Percentiles rank a stretch among this genome's conserved stretches.
These are phyloP conservation scores for Anguilla obscura DNA, from an alignment of 2,797 vertebrate genomes.

Conservation along the genomic window DNA sequence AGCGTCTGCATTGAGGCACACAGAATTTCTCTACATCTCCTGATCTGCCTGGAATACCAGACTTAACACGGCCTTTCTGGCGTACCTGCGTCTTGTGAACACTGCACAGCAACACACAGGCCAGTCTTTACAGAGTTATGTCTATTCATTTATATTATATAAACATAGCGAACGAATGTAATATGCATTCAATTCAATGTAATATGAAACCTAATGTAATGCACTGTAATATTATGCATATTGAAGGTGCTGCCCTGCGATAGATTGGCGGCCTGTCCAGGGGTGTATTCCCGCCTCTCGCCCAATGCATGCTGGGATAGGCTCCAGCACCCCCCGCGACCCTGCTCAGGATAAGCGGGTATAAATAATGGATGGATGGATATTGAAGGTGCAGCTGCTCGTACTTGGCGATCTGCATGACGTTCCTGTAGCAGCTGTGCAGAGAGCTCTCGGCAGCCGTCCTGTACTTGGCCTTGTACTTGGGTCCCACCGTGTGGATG, in stretches of 20 bases:
- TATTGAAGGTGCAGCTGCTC: conserved; percentile 35
- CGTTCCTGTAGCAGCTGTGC: conserved; percentile 93
- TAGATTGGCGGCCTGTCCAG: no score
- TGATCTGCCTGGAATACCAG: not conserved
- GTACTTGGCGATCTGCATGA: conserved; percentile 89
- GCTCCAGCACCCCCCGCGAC: no score
- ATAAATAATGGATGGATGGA: not conserved
- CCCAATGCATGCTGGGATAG: no score
- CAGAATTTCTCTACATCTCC: not conserved
- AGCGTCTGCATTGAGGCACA: not conserved
- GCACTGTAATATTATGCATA: not conserved
- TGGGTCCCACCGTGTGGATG: conserved; percentile 95
- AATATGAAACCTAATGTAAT: conserved; percentile 1
- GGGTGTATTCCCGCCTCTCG: no score
- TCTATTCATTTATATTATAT: not conserved
- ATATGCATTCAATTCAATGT: no score
- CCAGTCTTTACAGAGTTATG: not conserved
- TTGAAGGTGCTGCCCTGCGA: not conserved
- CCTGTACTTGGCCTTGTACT: conserved; percentile 91
- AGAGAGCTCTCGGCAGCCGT: conserved; percentile 96
- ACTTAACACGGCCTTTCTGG: not conserved
- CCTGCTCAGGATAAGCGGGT: no score
- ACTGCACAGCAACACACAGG: not conserved
- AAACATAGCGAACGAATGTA: not conserved
- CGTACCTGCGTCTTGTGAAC: not conserved